Conservation (phyloP, 2,113 vertebrate genomes). For the Nycticorax nycticorax region DNA sequence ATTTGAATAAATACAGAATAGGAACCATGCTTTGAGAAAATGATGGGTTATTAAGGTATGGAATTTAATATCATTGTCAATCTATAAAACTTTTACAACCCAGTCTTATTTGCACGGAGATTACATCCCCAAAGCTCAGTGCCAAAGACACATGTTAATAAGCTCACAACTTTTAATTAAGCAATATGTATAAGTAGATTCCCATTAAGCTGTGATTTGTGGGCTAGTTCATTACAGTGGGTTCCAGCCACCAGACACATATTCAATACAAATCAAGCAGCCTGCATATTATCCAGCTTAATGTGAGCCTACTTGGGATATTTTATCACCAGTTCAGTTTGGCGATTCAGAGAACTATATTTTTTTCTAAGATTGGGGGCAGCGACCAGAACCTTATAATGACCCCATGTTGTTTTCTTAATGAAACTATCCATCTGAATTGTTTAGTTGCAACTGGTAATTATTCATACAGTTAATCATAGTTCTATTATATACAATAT, state of each 20-base stretch:
- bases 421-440: constrained; percentile 78
- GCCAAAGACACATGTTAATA: constrained; percentile 99
- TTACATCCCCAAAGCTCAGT: constrained; percentile 85
- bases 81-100: constrained; percentile 99
- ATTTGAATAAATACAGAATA: constrained; percentile 71
- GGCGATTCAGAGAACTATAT: constrained; percentile 79
- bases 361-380: constrained; percentile 78
- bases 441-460: constrained; percentile 75
- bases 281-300: constrained; percentile 91
- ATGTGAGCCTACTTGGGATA: constrained; percentile 88
- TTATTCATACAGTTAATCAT: constrained; percentile 74
- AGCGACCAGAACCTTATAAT: constrained; percentile 77
- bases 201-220: constrained; percentile 99
- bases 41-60: constrained; percentile 90
- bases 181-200: constrained; percentile 99
- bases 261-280: constrained; percentile 96
- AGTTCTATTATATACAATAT: constrained; percentile 23
- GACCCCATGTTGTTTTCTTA: constrained; percentile 72
- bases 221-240: constrained; percentile 93
- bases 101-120: constrained; percentile 83
- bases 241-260: constrained; percentile 92
- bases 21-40: constrained; percentile 84
- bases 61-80: constrained; percentile 91
- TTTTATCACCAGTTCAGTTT: constrained; percentile 88
- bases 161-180: constrained; percentile 99